Evolutionary conservation across 2,888 invertebrate genomes (phyloP), one percentile per base, ranked within the genome.

Genomic region (Xestobium rufovillosum): DNA sequence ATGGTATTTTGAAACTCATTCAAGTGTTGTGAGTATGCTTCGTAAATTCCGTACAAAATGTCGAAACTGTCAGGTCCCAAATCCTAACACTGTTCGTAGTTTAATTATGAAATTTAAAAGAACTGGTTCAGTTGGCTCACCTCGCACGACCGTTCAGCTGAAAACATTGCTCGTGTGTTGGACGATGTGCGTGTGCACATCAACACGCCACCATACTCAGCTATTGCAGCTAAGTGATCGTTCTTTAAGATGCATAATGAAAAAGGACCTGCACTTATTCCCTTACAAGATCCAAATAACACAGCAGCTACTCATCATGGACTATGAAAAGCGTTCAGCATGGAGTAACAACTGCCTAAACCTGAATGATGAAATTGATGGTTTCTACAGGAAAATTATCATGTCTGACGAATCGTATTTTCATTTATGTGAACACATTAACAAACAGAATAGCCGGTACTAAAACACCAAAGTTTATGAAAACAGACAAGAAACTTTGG

Each of bases 251-350:
- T n/a, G 23, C 6, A 19, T 19, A 8, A 8, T 19, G n/a, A 19
- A 19, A 19, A 6, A 19, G n/a, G 23, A 19, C 6, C 23, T 6
- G 6, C n/a, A n/a, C n/a, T 19, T 19, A 19, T 19, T 19, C n/a
- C 23, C 23, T n/a, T 19, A 19, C n/a, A 19, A 19, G n/a, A 19
- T 19, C n/a, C 23, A 19, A 19, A 19, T 19, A 19, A 19, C 23
- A 19, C 23, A 19, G 23, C 23, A 19, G 23, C 6, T 19, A 19
- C n/a, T 19, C 23, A n/a, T 19, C n/a, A 19, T n/a, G n/a, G 23
- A 19, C 23, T 19, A 19, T 19, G 23, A 19, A 19, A 19, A 19
- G n/a, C 23, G 23, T 19, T 19, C n/a, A 19, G 23, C 23, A 19
- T 19, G 23, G 23, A 19, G 23, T n/a, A 19, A 19, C 23, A 19